Evolutionary conservation across 2,888 invertebrate species (phyloP), one percentile per base, ranked within the genome.

Genomic region (Euclidia mi): DNA sequence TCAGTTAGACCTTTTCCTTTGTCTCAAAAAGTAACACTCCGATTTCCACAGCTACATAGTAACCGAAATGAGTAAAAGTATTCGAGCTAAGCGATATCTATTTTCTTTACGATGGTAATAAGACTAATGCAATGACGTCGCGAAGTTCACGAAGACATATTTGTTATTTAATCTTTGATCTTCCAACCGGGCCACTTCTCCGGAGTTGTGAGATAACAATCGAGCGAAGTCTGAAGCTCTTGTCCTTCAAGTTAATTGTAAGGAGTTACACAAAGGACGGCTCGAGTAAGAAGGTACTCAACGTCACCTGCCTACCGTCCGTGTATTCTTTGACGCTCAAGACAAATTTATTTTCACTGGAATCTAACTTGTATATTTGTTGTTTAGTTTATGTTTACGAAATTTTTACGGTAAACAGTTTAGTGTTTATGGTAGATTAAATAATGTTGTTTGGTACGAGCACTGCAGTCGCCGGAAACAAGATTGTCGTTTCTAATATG

Each of bases 241-340:
- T 55, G 81, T 77, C 76, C 82, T 83, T 78, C 77, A 81, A 81
- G 76, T 81, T 83, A 83, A 83, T 83, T 83, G 82, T 81, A 67
- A 79, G 84, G 77, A 77, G 73, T 81, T 78, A 68, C 64, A 80
- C 81, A 81, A 83, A 83, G 81, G 71, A n/a, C n/a, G 59, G 14
- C 67, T 71, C 65, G 62, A 53, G 62, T 75, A 71, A 81, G 78
- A 76, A 75, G 74, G 77, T 75, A 76, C 84, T 82, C 77, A 61
- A 71, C 73, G 77, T n/a, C n/a, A n/a, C 69, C 71, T 71, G 62
- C 62, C 65, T 69, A 66, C 74, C 72, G 71, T 64, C 63, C 66
- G 67, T 73, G 70, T 56, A 64, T 72, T 76, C 74, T 76, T 78
- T 78, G 74, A 73, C 71, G 72, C 55, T 67, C 60, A 69, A 78